phyloP scores from a whole-genome alignment of 2,113 vertebrate species.

The Leptosomus discolor region DNA sequence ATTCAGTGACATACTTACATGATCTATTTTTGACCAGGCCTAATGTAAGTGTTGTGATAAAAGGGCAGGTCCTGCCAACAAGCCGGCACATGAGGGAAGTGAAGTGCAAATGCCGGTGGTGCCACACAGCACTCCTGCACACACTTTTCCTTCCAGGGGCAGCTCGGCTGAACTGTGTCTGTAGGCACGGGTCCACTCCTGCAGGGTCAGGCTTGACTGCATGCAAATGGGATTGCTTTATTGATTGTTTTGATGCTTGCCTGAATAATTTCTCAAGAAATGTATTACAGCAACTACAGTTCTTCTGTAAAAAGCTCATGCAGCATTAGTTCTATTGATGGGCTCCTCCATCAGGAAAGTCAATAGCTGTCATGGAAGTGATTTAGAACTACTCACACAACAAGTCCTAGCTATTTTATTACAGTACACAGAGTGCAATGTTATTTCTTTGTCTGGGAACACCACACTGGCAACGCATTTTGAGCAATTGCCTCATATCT shows the following conservation, averaged over 20 bases:
- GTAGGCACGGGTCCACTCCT: neutral
- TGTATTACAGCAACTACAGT: neutral
- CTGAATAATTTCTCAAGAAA: neutral
- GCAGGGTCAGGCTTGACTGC: neutral
- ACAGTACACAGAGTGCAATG: neutral
- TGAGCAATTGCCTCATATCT: neutral
- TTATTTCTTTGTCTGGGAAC: neutral
- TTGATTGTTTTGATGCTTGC: neutral
- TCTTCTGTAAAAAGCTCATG: neutral
- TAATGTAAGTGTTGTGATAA: neutral
- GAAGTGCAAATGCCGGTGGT: neutral
- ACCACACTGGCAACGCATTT: neutral
- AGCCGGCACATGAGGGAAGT: neutral
- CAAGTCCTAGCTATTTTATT: neutral
- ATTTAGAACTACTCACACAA: neutral
- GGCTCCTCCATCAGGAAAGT: neutral
- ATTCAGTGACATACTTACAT: neutral
- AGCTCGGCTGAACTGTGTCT: fast-evolving
- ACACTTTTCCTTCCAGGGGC: neutral
- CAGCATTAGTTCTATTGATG: neutral
- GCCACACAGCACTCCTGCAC: neutral
- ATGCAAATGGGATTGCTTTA: neutral
- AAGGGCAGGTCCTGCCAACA: neutral
- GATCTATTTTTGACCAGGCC: neutral
- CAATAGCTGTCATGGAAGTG: neutral